phyloP scores from a whole-genome alignment of 2,888 invertebrate species.

The Leptothorax acervorum region DNA sequence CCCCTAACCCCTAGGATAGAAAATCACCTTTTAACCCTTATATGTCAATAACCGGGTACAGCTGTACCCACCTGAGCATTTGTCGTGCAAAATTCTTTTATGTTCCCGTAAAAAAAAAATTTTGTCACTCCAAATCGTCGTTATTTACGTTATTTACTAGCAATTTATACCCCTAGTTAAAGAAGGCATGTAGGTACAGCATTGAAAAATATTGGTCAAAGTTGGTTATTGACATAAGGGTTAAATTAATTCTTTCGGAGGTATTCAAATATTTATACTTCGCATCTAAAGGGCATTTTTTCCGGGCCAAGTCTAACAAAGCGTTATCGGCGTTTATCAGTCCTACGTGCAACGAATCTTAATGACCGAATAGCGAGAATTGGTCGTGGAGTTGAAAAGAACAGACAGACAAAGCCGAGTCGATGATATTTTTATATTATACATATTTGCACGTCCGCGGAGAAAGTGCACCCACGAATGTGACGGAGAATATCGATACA shows the following conservation, averaged over 20 bases:
- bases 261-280: not conserved
- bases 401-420: not conserved
- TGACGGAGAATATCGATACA: not conserved
- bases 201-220: no score
- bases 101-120: no score
- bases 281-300: not conserved
- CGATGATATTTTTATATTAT: constrained; percentile 39
- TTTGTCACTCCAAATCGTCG: no score
- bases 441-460: constrained; percentile 3
- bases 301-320: not conserved
- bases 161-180: no score
- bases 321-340: not conserved
- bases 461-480: constrained; percentile 32
- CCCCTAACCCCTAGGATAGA: no score
- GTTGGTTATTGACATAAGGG: no score
- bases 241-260: not conserved
- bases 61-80: no score
- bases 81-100: no score
- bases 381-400: constrained; percentile 7
- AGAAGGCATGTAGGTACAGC: no score
- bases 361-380: not conserved
- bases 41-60: no score
- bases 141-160: no score
- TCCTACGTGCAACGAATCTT: constrained; percentile 14
- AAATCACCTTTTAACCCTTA: no score